phyloP scores from a whole-genome alignment of 2,888 invertebrate genomes.

The Cheiracanthium punctorium region DNA sequence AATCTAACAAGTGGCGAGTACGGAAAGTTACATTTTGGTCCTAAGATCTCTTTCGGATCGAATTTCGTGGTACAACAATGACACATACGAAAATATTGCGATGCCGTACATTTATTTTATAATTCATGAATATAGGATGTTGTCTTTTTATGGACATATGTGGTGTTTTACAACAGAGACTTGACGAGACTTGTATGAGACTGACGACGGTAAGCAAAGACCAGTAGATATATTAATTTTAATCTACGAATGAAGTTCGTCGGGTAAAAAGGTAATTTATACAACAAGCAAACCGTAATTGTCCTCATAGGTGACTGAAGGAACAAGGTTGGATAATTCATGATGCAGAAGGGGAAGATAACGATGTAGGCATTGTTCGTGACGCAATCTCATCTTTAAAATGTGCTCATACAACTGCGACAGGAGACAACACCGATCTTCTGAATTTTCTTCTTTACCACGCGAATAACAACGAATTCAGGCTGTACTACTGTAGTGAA shows the following conservation, averaged over 20 bases:
- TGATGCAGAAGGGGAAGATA: not conserved
- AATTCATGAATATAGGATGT: not conserved
- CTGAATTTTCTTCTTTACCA: not conserved
- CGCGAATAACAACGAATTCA: not conserved
- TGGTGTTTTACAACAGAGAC: not conserved
- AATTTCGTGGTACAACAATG: not conserved
- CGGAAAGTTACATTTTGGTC: conserved; percentile 10
- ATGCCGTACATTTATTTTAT: too few relatives aligned
- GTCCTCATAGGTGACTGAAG: not conserved
- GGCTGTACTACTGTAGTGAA: too few relatives aligned
- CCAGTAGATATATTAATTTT: conserved; percentile 19
- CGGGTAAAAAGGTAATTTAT: not conserved
- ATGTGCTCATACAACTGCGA: too few relatives aligned
- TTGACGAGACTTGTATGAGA: too few relatives aligned
- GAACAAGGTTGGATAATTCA: not conserved
- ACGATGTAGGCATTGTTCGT: too few relatives aligned
- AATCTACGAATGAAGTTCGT: not conserved
- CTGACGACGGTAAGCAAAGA: not conserved
- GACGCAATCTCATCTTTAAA: too few relatives aligned
- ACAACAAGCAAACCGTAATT: not conserved
- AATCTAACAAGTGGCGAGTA: not conserved
- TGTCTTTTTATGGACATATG: conserved; percentile 8
- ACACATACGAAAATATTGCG: too few relatives aligned
- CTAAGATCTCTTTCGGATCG: not conserved
- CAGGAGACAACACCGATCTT: not conserved